Percentiles rank a stretch among this genome's conserved stretches.
phyloP scores from a whole-genome alignment of 2,113 vertebrate genomes.

The Peromyscus leucopus region DNA sequence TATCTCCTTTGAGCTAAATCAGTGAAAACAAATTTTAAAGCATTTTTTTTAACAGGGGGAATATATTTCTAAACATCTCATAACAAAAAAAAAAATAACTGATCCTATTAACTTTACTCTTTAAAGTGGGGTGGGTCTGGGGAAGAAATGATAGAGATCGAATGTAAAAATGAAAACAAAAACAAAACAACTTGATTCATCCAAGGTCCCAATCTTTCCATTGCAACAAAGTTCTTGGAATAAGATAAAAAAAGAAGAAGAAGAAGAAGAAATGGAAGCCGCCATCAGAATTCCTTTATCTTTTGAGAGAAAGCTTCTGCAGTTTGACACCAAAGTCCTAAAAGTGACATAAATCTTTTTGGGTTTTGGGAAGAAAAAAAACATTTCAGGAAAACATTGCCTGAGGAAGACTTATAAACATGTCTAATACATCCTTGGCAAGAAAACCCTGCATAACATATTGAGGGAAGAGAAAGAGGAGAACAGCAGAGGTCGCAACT shows the following conservation, averaged over 20 bases:
- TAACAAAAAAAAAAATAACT: constrained; percentile 44
- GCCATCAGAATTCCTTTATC: constrained; percentile 37
- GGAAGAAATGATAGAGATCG: constrained; percentile 5
- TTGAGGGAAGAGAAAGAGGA: constrained; percentile 50
- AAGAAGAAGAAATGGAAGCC: constrained; percentile 35
- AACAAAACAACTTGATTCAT: constrained; percentile 47
- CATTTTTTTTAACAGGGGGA: constrained; percentile 62
- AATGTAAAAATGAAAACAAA: constrained; percentile 8
- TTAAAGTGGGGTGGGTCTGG: not conserved
- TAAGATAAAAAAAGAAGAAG: constrained; percentile 33
- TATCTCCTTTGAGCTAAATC: constrained; percentile 71
- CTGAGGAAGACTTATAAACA: constrained; percentile 50
- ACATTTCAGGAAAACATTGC: constrained; percentile 52
- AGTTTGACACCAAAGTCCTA: constrained; percentile 50
- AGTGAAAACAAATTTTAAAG: constrained; percentile 71
- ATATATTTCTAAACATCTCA: constrained; percentile 67
- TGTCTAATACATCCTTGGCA: constrained; percentile 52
- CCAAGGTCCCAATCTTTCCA: constrained; percentile 48
- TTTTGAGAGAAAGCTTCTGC: constrained; percentile 48
- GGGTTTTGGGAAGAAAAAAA: constrained; percentile 51
- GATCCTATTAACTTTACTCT: constrained; percentile 63
- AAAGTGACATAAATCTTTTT: constrained; percentile 23
- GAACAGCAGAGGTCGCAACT: constrained; percentile 37
- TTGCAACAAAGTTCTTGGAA: constrained; percentile 31
- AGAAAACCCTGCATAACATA: constrained; percentile 56